phyloP scores from a whole-genome alignment of 2,113 vertebrate species.

The Lipophrys pholis region DNA sequence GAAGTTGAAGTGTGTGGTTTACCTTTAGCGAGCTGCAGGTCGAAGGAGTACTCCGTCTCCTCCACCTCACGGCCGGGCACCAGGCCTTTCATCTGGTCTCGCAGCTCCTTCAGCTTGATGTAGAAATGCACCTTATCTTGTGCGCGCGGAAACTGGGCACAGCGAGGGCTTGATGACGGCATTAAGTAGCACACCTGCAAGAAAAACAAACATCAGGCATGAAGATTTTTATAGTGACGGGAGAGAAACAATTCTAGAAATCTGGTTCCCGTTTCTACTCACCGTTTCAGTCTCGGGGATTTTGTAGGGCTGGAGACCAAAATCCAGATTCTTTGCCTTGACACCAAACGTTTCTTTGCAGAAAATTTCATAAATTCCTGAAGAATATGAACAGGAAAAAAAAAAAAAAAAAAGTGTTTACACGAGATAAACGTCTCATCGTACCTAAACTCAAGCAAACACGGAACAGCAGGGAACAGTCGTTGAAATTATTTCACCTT shows the following conservation, averaged over 20 bases:
- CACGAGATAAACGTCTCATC: neutral
- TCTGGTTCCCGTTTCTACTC: conserved; percentile 46
- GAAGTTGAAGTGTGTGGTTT: conserved; percentile 5
- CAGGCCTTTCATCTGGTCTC: conserved; percentile 91
- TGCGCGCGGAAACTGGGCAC: conserved; percentile 97
- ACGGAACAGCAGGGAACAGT: neutral
- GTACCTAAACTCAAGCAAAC: neutral
- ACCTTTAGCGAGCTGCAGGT: conserved; percentile 95
- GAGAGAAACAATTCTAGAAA: neutral
- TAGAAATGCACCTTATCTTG: conserved; percentile 99
- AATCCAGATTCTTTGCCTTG: conserved; percentile 96
- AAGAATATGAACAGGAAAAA: conserved; percentile 20
- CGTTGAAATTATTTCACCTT: conserved; percentile 85
- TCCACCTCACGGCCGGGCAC: conserved; percentile 81
- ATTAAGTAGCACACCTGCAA: conserved; percentile 94
- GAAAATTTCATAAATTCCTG: conserved; percentile 99
- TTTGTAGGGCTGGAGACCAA: conserved; percentile 96
- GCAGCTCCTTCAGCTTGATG: conserved; percentile 95
- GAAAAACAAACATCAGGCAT: too few species aligned
- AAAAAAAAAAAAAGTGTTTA: neutral
- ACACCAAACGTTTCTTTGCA: conserved; percentile 98
- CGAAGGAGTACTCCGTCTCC: conserved; percentile 91
- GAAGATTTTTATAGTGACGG: neutral
- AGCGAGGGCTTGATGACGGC: conserved; percentile 98
- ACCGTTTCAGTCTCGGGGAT: conserved; percentile 97